Conservation (phyloP, 2,113 vertebrate genomes). For the Progne subis region DNA sequence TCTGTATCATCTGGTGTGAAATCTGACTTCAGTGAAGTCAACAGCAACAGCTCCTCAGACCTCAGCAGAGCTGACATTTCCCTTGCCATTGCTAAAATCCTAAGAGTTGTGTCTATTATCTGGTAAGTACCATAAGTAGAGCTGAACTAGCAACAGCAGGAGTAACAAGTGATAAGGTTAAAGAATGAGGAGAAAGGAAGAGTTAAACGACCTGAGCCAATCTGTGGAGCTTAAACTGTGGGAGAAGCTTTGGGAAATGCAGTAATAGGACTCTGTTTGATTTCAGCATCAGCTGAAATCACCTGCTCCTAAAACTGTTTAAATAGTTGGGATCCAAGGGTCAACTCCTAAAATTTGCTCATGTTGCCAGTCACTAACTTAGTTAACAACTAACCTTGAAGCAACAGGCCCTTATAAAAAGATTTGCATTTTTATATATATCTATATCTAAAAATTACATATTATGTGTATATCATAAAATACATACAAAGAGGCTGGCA, state of each 20-base stretch:
- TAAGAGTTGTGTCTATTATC: background rate
- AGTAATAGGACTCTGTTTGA: background rate
- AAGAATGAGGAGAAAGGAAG: background rate
- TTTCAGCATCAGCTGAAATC: background rate
- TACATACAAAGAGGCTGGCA: background rate
- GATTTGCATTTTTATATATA: background rate
- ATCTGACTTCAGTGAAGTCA: conserved; percentile 42
- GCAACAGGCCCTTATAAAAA: background rate
- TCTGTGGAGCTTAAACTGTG: background rate
- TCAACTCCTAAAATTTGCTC: background rate
- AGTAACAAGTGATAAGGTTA: background rate
- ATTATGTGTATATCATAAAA: background rate
- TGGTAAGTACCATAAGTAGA: background rate
- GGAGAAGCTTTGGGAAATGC: background rate
- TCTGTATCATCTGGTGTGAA: conserved; percentile 57
- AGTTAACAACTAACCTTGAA: background rate
- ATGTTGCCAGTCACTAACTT: background rate
- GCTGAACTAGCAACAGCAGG: background rate
- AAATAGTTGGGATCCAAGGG: background rate
- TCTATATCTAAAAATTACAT: background rate
- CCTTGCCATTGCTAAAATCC: background rate
- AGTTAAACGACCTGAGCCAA: background rate
- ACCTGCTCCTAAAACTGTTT: background rate
- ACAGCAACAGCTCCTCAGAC: conserved; percentile 40
- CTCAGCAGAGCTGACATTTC: conserved; percentile 1